phyloP scores from a whole-genome alignment of 2,888 invertebrate species.

The Chrysolina oricalcia region DNA sequence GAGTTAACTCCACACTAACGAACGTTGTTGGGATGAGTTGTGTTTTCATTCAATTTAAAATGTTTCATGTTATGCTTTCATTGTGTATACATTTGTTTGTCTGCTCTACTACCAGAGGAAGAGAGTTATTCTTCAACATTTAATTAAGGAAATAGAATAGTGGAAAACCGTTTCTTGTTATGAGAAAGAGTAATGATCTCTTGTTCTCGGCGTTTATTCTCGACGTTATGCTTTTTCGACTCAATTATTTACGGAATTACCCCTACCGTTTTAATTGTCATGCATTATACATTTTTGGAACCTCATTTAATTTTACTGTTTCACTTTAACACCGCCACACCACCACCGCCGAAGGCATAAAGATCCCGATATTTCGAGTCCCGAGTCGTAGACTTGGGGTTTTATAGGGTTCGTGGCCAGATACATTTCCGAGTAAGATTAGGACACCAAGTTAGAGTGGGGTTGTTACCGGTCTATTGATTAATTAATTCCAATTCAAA shows the following conservation, averaged over 20 bases:
- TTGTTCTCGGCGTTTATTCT: slow-evolving; percentile 45
- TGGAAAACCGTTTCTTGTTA: slow-evolving; percentile 38
- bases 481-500: background rate
- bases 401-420: background rate
- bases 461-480: background rate
- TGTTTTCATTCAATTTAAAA: slow-evolving; percentile 44
- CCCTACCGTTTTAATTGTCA: slow-evolving; percentile 44
- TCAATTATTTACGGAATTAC: slow-evolving; percentile 49
- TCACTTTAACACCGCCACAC: slow-evolving; percentile 2
- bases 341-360: slow-evolving; percentile 14
- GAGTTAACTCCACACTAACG: slow-evolving; percentile 18
- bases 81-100: slow-evolving; percentile 32
- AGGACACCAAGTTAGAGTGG: background rate
- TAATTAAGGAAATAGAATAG: slow-evolving; percentile 44
- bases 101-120: slow-evolving; percentile 29
- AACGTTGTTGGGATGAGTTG: background rate
- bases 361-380: slow-evolving; percentile 10
- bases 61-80: slow-evolving; percentile 40
- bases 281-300: slow-evolving; percentile 24
- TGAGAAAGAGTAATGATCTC: slow-evolving; percentile 41
- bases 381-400: background rate
- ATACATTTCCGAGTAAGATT: background rate
- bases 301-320: slow-evolving; percentile 24
- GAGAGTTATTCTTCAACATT: slow-evolving; percentile 42
- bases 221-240: slow-evolving; percentile 47